Evolutionary conservation across 2,888 invertebrate species (phyloP).

Genomic region (Trachelus troglodyta): DNA sequence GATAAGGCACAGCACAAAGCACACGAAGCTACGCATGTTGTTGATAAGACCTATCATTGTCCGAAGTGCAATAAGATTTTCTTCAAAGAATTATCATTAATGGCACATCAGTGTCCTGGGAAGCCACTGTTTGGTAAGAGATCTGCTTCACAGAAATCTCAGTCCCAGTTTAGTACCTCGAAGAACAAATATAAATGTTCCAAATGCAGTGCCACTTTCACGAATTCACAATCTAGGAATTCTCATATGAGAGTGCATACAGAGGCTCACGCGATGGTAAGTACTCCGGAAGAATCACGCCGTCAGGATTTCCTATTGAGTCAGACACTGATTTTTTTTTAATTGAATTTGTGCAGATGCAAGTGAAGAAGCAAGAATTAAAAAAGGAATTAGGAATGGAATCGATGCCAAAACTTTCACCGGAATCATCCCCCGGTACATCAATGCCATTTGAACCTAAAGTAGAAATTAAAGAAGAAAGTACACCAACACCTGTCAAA

Average conservation of each 20-base stretch:
- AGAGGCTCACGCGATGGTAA: constrained; percentile 35
- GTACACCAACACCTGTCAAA: constrained; percentile 46
- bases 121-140: constrained; percentile 35
- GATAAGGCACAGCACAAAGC: constrained; percentile 43
- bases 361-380: constrained; percentile 33
- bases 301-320: neutral
- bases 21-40: constrained; percentile 50
- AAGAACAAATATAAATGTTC: constrained; percentile 48
- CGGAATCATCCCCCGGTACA: constrained; percentile 42
- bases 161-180: constrained; percentile 21
- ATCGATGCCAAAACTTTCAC: constrained; percentile 42
- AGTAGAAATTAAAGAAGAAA: constrained; percentile 45
- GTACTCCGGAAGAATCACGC: neutral
- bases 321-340: neutral
- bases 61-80: constrained; percentile 58
- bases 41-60: constrained; percentile 56
- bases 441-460: constrained; percentile 44
- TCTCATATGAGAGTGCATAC: constrained; percentile 48
- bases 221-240: constrained; percentile 47
- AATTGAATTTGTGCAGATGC: constrained; percentile 8
- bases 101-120: constrained; percentile 50
- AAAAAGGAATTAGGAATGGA: constrained; percentile 37
- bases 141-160: constrained; percentile 30
- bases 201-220: constrained; percentile 46
- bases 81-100: constrained; percentile 55